Conservation (phyloP, 2,888 invertebrate genomes). For the Gymnocheta viridis region DNA sequence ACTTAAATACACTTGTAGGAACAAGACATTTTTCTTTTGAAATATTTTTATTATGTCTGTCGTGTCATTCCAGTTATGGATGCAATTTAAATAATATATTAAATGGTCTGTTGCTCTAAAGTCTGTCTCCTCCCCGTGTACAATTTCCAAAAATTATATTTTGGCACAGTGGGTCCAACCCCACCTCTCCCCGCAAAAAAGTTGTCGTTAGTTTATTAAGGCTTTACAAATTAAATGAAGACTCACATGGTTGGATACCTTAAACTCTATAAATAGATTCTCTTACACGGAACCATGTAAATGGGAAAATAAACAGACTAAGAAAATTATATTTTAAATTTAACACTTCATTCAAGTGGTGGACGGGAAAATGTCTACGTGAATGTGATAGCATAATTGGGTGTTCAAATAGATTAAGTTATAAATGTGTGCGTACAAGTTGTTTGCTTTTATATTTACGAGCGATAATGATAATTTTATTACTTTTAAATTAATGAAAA, state of each 20-base stretch:
- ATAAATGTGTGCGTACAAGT: neutral
- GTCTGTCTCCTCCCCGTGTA: neutral
- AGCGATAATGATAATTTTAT: slow-evolving; percentile 26
- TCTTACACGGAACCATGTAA: neutral
- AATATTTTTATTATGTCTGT: too few species aligned
- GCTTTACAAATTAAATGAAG: neutral
- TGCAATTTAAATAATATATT: too few species aligned
- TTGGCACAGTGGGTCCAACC: slow-evolving; percentile 19
- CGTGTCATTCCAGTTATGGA: too few species aligned
- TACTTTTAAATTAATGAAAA: neutral
- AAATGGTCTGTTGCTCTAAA: neutral
- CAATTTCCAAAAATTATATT: neutral
- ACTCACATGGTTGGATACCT: neutral
- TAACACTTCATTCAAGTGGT: slow-evolving; percentile 28
- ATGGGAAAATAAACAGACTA: slow-evolving; percentile 2
- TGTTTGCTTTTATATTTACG: neutral
- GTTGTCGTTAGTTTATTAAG: slow-evolving; percentile 16
- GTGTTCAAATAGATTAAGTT: neutral
- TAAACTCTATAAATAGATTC: slow-evolving; percentile 5
- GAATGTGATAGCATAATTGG: neutral
- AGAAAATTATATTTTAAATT: neutral
- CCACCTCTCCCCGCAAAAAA: neutral
- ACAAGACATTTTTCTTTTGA: too few species aligned
- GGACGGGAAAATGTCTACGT: neutral
- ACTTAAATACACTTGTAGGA: too few species aligned